Evolutionary conservation across 1,140 invertebrate genomes (phyloP), one percentile per base, ranked within the genome.

Genomic region (Pseudoatta argentina): DNA sequence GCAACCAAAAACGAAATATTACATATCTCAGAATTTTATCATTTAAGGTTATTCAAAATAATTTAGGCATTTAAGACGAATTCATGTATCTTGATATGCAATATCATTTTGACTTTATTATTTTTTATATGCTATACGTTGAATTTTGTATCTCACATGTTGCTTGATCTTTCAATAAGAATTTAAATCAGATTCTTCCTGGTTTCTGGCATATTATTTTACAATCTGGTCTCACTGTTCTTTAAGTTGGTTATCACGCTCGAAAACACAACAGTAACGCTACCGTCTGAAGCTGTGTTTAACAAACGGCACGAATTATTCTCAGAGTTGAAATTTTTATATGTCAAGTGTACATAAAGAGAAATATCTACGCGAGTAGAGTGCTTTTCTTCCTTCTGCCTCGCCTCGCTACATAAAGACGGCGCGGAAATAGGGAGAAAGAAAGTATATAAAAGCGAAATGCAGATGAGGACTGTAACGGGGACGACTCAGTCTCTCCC

Each of bases 341-440:
- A 83, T 83, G 69, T 83, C 71, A 83, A 83, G 55, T 73, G 39
- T 75, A 83, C 53, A 61, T 83, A 83, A 82, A 83, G 69, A 73
- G 79, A 83, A 83, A 75, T 83, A 81, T 81, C 77, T 81, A 2
- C 24, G 44, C 69, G 44, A 75, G 55, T 24, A n/a, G 27, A 83
- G 39, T 75, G 69, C 79, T 89, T 86, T 88, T 89, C 88, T 89
- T 88, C 67, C 85, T 76, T 86, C 64, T 71, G 48, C 63, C 30
- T 69, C 27, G 63, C 59, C 59, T 59, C 53, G 39, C 77, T 44
- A 72, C 24, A 85, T 85, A 77, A 73, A 86, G 55, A 82, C 18
- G 63, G 18, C 53, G 48, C 30, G 48, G 14, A 77, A 78, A 73
- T 88, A 89, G 72, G 48, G 51, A 30, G 27, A 27, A 57, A 55